A percentile compares a stretch with the other conserved stretches of the same genome.
These are phyloP conservation scores for Dendrolimus kikuchii DNA, from an alignment of 1,140 invertebrate genomes.

Conservation along the genomic window DNA sequence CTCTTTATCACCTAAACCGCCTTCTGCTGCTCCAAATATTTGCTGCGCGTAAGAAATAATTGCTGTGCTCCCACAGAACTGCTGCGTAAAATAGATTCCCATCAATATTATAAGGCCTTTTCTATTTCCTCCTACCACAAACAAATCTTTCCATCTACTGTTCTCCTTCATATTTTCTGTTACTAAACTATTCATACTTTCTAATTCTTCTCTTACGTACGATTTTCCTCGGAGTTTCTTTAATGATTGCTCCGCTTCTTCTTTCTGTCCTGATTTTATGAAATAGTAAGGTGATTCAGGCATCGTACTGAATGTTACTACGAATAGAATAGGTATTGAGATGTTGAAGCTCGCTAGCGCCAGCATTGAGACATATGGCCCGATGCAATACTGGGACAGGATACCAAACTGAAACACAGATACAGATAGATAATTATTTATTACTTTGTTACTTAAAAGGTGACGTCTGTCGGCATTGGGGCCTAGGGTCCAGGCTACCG, in stretches of 20 bases:
- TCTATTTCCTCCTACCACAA: slow-evolving; percentile 73
- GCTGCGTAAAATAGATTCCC: slow-evolving; percentile 81
- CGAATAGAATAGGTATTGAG: slow-evolving; percentile 73
- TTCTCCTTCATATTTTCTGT: slow-evolving; percentile 72
- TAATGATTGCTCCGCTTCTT: slow-evolving; percentile 76
- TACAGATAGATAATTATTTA: no score
- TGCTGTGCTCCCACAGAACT: slow-evolving; percentile 83
- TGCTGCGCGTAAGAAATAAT: slow-evolving; percentile 83
- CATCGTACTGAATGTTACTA: slow-evolving; percentile 78
- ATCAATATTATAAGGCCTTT: slow-evolving; percentile 78
- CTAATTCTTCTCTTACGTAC: slow-evolving; percentile 76
- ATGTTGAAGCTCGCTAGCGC: slow-evolving; percentile 74
- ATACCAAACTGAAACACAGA: slow-evolving; percentile 75
- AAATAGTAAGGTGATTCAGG: slow-evolving; percentile 87
- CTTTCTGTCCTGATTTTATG: slow-evolving; percentile 71
- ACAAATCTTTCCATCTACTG: slow-evolving; percentile 73
- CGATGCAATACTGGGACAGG: slow-evolving; percentile 78
- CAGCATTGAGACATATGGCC: slow-evolving; percentile 74
- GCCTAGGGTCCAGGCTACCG: no score
- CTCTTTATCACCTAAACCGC: slow-evolving; percentile 61
- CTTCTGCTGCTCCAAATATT: slow-evolving; percentile 77
- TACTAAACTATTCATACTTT: slow-evolving; percentile 74
- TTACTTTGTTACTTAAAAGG: no score
- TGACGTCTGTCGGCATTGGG: no score
- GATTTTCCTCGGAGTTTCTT: slow-evolving; percentile 74